Evolutionary conservation across 2,888 invertebrate species (phyloP).

Genomic region (Drosophila tanythrix): DNA sequence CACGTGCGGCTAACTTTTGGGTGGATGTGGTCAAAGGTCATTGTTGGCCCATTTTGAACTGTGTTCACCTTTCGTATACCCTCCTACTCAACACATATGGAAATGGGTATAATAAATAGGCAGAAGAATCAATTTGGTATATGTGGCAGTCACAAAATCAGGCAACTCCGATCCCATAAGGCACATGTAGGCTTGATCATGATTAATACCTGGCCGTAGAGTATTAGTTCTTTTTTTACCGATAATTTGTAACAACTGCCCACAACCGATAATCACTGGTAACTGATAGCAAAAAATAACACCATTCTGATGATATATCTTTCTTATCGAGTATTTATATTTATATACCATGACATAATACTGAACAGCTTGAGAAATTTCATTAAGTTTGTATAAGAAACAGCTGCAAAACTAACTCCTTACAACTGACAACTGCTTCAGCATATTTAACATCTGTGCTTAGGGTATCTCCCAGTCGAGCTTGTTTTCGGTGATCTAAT

Average conservation of each 20-base stretch:
- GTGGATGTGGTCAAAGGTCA: constrained; percentile 47
- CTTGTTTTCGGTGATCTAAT: background rate
- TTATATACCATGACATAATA: too few species aligned
- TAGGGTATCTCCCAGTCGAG: background rate
- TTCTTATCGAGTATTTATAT: background rate
- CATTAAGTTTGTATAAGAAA: background rate
- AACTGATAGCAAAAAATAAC: background rate
- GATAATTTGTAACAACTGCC: background rate
- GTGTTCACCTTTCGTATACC: constrained; percentile 48
- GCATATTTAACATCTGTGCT: background rate
- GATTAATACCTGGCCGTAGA: background rate
- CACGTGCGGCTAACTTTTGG: constrained; percentile 20
- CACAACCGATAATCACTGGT: background rate
- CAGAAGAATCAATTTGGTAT: background rate
- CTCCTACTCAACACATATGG: background rate
- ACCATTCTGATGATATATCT: background rate
- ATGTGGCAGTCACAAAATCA: background rate
- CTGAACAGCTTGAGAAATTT: background rate
- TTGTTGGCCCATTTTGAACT: constrained; percentile 28
- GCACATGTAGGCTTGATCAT: background rate
- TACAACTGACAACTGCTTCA: background rate
- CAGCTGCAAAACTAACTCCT: background rate
- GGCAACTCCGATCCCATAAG: background rate
- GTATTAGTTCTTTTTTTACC: background rate
- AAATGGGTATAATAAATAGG: background rate